Evolutionary conservation across 1,140 invertebrate species (phyloP).

Genomic region (Camponotus pennsylvanicus): DNA sequence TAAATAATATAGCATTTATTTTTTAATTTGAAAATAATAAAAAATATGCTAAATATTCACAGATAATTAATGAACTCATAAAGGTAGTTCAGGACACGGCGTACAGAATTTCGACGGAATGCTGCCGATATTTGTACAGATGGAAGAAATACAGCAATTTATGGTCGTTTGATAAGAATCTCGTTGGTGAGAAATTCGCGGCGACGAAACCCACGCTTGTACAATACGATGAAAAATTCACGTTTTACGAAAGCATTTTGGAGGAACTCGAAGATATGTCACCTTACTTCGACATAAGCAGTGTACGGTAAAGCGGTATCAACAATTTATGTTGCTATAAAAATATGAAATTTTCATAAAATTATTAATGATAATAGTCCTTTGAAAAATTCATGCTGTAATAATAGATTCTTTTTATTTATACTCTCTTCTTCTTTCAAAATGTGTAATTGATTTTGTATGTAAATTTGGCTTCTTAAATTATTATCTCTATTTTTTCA

Average conservation of each 20-base stretch:
- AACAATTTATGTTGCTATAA: neutral
- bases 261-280: slow-evolving; percentile 89
- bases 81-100: slow-evolving; percentile 89
- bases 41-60: slow-evolving; percentile 17
- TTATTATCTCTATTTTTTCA: neutral
- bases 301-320: slow-evolving; percentile 86
- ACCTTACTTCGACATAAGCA: slow-evolving; percentile 88
- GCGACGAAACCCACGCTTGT: slow-evolving; percentile 90
- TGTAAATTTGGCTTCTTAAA: neutral
- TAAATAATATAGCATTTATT: neutral
- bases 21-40: neutral
- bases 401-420: neutral
- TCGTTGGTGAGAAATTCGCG: slow-evolving; percentile 92
- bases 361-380: neutral
- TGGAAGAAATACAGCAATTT: slow-evolving; percentile 93
- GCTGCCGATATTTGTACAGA: slow-evolving; percentile 89
- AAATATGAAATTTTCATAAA: neutral
- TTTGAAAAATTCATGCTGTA: neutral
- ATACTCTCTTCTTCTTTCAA: neutral
- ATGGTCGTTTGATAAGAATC: slow-evolving; percentile 93
- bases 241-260: slow-evolving; percentile 93
- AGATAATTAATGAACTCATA: slow-evolving; percentile 89
- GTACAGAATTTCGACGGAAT: slow-evolving; percentile 88
- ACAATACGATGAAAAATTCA: slow-evolving; percentile 94
- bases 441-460: neutral